These are phyloP conservation scores for Chanos chanos DNA, from an alignment of 2,797 vertebrate species.

Conservation along the genomic window DNA sequence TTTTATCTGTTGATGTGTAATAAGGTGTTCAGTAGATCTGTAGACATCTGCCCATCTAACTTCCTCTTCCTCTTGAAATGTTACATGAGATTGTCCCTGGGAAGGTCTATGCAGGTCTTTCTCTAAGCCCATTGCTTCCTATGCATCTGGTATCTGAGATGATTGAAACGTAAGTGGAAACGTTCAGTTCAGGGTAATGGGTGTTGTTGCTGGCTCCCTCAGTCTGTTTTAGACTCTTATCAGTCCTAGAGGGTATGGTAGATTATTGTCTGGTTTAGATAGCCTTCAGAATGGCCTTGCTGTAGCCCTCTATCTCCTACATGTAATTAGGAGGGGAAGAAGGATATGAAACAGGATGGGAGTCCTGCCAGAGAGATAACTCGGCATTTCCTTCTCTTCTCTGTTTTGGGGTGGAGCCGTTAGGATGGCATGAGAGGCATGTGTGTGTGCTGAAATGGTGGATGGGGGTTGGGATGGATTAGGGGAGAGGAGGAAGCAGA, in stretches of 20 bases:
- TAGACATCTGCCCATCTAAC: too few relatives aligned
- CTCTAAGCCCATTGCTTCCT: too few relatives aligned
- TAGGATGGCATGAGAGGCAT: constrained; percentile 26
- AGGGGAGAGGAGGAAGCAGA: too few relatives aligned
- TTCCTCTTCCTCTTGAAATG: too few relatives aligned
- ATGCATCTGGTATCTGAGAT: too few relatives aligned
- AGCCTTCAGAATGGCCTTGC: constrained; percentile 6
- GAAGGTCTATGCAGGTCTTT: too few relatives aligned
- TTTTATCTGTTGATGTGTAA: too few relatives aligned
- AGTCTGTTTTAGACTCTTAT: neutral
- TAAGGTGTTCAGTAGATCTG: too few relatives aligned
- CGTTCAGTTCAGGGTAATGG: too few relatives aligned
- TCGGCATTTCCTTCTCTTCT: constrained; percentile 20
- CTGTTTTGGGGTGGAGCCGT: constrained; percentile 7
- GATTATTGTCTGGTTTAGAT: constrained; percentile 21
- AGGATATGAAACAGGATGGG: constrained; percentile 18
- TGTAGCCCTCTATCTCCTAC: constrained; percentile 12
- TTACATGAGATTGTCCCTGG: too few relatives aligned
- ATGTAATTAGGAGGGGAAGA: constrained; percentile 10
- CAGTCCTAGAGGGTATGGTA: neutral
- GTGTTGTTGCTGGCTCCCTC: neutral
- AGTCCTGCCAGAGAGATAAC: constrained; percentile 29
- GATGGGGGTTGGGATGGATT: neutral
- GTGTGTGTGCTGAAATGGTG: constrained; percentile 11
- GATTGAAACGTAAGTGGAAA: too few relatives aligned